phyloP scores from a whole-genome alignment of 2,888 invertebrate genomes.

The Minunthozetes semirufus region DNA sequence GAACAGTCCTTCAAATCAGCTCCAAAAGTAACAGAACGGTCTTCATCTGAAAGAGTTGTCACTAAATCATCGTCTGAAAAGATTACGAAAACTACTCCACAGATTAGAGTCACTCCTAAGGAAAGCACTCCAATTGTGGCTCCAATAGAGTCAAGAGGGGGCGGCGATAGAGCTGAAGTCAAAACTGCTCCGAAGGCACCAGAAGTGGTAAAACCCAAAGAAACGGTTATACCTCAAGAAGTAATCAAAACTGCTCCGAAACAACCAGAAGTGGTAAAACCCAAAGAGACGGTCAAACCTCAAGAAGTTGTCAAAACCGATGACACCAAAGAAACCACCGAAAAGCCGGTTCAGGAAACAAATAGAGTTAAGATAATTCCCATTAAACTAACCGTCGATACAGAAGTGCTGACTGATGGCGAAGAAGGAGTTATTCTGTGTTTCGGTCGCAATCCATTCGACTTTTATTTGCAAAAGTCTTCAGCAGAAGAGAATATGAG shows the following conservation, averaged over 20 bases:
- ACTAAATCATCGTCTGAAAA: too few relatives aligned
- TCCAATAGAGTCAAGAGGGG: too few relatives aligned
- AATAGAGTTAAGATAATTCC: not conserved
- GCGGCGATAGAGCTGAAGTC: too few relatives aligned
- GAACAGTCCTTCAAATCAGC: not conserved
- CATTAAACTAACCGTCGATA: not conserved
- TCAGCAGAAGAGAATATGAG: not conserved
- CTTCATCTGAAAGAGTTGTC: too few relatives aligned
- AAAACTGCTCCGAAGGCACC: too few relatives aligned
- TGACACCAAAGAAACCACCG: not conserved
- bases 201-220: too few relatives aligned
- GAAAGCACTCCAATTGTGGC: not conserved
- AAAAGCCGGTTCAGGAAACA: not conserved
- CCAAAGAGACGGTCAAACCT: too few relatives aligned
- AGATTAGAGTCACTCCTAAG: not conserved
- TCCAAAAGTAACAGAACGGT: too few relatives aligned
- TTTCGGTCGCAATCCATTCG: slow-evolving; percentile 3
- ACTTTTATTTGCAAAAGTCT: slow-evolving; percentile 13
- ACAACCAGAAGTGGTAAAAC: too few relatives aligned
- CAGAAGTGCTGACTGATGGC: not conserved
- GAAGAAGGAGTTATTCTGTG: not conserved
- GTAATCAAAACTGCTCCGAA: too few relatives aligned
- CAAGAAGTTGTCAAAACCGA: too few relatives aligned
- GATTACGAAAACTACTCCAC: not conserved
- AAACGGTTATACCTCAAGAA: too few relatives aligned